A percentile compares a stretch with the other conserved stretches of the same genome.
Conservation (phyloP, 2,888 invertebrate species). For the Acanthosoma haemorrhoidale region DNA sequence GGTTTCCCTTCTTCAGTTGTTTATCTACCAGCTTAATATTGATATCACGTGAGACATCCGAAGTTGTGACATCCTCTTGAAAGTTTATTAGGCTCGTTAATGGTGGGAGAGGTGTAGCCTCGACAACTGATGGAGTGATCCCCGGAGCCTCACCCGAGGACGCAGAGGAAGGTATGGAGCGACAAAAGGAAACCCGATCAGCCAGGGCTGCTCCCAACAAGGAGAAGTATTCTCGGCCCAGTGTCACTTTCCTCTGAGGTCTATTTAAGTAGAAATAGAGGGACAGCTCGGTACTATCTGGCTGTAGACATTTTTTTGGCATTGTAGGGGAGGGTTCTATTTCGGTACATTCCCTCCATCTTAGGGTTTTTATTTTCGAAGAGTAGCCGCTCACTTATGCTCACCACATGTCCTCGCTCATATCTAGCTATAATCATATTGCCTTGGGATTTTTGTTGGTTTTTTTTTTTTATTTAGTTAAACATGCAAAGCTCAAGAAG, state of each 20-base stretch:
- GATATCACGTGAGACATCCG: too few species aligned
- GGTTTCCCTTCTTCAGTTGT: too few species aligned
- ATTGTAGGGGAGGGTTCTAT: conserved; percentile 20
- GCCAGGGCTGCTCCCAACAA: neutral
- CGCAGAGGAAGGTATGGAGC: neutral
- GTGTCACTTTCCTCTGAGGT: conserved; percentile 21
- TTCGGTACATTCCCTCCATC: conserved; percentile 4
- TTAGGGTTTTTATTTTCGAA: neutral
- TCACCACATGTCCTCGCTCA: neutral
- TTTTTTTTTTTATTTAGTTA: too few species aligned
- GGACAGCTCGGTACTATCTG: neutral
- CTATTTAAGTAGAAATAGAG: conserved; percentile 21
- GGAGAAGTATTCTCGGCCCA: conserved; percentile 1
- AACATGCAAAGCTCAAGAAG: too few species aligned
- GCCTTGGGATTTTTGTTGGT: too few species aligned
- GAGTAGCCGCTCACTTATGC: neutral
- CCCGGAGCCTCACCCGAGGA: too few species aligned
- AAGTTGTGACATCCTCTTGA: too few species aligned
- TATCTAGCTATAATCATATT: too few species aligned
- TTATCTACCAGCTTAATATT: too few species aligned
- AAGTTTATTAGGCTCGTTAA: too few species aligned
- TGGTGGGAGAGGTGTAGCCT: too few species aligned
- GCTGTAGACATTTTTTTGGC: conserved; percentile 21
- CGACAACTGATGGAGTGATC: too few species aligned
- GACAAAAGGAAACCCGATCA: conserved; percentile 11